These are phyloP conservation scores for Ispidina picta DNA, from an alignment of 2,797 vertebrate species.

Conservation along the genomic window DNA sequence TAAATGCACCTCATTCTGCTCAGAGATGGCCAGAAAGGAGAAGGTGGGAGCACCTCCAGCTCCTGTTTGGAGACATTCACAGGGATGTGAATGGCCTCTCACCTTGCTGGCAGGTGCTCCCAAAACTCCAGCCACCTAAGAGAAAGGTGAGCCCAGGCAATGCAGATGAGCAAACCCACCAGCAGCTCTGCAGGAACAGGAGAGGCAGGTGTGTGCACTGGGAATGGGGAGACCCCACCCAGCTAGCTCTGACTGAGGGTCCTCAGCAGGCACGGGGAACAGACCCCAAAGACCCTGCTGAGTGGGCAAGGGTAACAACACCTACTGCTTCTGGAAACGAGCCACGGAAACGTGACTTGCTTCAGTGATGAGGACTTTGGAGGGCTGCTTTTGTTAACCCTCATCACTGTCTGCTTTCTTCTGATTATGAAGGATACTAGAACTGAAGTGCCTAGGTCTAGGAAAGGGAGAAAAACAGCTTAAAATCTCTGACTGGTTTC, in stretches of 20 bases:
- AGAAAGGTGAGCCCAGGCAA: background rate
- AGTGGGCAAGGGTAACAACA: background rate
- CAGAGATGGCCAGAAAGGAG: background rate
- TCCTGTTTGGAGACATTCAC: background rate
- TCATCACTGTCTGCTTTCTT: background rate
- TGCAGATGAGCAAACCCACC: background rate
- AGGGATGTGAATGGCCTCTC: background rate
- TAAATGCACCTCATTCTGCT: background rate
- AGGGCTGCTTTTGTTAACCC: background rate
- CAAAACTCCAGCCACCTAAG: background rate
- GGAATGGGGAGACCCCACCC: accelerated
- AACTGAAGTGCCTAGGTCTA: background rate
- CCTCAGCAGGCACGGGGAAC: background rate
- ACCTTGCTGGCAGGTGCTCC: background rate
- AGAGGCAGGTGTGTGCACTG: accelerated
- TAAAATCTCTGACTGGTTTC: background rate
- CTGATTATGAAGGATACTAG: background rate
- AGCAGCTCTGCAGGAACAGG: background rate
- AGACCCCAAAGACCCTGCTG: background rate
- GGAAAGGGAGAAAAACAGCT: background rate
- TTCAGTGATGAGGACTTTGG: background rate
- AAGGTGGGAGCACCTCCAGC: background rate
- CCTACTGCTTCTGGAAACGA: background rate
- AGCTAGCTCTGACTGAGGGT: background rate
- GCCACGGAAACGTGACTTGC: background rate